A percentile compares a stretch with the other conserved stretches of the same genome.
Conservation (phyloP, 1,140 invertebrate genomes). For the Triops longicaudatus region DNA sequence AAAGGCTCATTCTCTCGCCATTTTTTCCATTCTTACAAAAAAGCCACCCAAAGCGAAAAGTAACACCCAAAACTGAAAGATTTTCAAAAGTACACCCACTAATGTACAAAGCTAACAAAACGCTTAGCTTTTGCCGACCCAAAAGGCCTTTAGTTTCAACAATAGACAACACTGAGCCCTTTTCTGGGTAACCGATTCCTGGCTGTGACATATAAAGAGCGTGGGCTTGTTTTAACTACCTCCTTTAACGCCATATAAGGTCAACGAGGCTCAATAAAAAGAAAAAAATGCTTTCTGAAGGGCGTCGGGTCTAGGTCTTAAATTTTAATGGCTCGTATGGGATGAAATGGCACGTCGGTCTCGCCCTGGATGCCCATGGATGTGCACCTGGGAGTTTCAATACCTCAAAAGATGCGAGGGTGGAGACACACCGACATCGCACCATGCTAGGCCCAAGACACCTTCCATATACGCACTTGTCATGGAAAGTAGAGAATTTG, state of each 20-base stretch:
- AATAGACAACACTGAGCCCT: neutral
- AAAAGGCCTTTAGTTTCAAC: neutral
- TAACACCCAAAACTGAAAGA: too few relatives aligned
- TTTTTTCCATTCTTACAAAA: neutral
- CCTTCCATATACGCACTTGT: too few relatives aligned
- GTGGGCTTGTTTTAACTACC: neutral
- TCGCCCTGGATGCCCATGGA: neutral
- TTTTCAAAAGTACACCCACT: neutral
- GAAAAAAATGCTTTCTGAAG: neutral
- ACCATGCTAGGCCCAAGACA: too few relatives aligned
- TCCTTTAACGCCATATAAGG: neutral
- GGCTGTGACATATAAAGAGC: neutral
- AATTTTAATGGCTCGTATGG: neutral
- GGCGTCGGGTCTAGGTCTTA: neutral
- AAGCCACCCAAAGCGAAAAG: neutral
- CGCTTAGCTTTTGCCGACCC: too few relatives aligned
- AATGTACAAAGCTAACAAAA: too few relatives aligned
- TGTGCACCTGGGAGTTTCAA: too few relatives aligned
- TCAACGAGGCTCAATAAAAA: neutral
- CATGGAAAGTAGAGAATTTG: too few relatives aligned
- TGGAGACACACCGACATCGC: too few relatives aligned
- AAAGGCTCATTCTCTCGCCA: neutral
- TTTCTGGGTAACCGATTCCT: neutral
- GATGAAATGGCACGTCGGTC: neutral
- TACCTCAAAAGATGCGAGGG: too few relatives aligned